Evolutionary conservation across 2,113 vertebrate genomes (phyloP).

Genomic region (Oreocharis arfaki): DNA sequence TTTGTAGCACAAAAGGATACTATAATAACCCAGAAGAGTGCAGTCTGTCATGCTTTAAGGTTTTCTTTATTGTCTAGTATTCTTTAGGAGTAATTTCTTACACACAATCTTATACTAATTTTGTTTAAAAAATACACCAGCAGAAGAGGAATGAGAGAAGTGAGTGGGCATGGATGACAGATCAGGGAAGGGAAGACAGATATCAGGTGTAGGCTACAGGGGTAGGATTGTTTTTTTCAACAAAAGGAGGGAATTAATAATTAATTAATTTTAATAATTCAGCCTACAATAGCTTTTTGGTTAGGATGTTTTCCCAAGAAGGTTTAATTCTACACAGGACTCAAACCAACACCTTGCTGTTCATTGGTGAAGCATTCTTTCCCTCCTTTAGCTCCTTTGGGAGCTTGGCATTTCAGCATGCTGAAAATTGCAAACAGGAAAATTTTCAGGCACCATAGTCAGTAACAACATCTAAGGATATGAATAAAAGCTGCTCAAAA

Average conservation of each 20-base stretch:
- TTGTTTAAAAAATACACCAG: neutral
- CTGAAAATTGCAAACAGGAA: neutral
- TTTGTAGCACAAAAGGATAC: neutral
- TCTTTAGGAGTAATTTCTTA: neutral
- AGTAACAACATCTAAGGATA: neutral
- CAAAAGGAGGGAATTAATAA: neutral
- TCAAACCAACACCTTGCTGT: neutral
- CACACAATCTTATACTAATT: neutral
- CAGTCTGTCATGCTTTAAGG: neutral
- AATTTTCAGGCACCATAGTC: neutral
- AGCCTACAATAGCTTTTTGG: neutral
- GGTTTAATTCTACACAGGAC: neutral
- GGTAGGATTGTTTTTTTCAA: neutral
- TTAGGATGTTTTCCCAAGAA: neutral
- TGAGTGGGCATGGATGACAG: neutral
- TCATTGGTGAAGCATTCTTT: neutral
- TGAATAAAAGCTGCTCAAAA: neutral
- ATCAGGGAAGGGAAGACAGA: neutral
- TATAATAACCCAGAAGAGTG: neutral
- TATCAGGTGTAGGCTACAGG: neutral
- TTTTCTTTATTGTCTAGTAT: neutral
- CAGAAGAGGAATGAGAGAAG: neutral
- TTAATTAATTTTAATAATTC: no score
- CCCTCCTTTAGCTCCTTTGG: neutral
- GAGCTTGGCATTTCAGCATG: neutral